Conservation (phyloP, 2,797 vertebrate species). For the Bucorvus abyssinicus region DNA sequence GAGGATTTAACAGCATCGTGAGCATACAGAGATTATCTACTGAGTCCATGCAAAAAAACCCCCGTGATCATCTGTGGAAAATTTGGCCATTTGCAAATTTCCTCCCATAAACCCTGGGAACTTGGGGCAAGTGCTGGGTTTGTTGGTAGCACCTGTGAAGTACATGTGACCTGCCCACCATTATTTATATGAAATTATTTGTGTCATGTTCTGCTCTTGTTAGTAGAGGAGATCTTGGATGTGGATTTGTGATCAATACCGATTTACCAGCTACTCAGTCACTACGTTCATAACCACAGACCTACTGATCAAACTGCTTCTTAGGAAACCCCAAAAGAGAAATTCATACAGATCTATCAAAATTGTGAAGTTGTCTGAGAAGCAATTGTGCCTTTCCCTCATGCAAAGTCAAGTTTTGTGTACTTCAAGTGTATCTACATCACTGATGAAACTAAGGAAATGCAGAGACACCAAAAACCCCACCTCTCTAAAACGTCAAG, state of each 20-base stretch:
- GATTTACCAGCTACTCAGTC: not conserved
- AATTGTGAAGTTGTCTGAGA: not conserved
- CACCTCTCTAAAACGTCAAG: not conserved
- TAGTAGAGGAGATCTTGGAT: not conserved
- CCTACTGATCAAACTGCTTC: not conserved
- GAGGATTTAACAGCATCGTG: not conserved
- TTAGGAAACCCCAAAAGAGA: not conserved
- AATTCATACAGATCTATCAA: not conserved
- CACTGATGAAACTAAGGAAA: not conserved
- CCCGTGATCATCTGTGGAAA: not conserved
- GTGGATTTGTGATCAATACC: not conserved
- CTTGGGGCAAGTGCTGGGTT: not conserved
- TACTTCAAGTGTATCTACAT: not conserved
- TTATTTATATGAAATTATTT: not conserved
- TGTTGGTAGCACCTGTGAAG: not conserved
- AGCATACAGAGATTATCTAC: not conserved
- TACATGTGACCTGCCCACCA: not conserved
- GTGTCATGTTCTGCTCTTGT: not conserved
- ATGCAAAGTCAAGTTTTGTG: not conserved
- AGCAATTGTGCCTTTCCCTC: not conserved
- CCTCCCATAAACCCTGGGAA: not conserved
- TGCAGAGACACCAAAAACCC: not conserved
- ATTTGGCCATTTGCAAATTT: rapidly evolving
- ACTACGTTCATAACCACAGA: not conserved
- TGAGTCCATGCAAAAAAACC: not conserved